These are phyloP conservation scores for Eublepharis macularius DNA, from an alignment of 2,113 vertebrate genomes.

Conservation along the genomic window DNA sequence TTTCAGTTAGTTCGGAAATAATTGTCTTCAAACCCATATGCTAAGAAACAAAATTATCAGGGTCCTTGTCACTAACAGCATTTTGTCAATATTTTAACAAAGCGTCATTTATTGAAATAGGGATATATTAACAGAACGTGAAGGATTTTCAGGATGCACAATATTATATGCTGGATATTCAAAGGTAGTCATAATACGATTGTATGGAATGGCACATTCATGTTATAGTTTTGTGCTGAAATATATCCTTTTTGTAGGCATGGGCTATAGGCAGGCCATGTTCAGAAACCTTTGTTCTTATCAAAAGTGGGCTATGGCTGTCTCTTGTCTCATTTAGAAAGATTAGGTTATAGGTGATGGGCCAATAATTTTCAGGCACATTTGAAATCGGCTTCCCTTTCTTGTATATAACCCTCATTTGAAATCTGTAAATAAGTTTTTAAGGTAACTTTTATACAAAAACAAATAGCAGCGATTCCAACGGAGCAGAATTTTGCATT, in stretches of 20 bases:
- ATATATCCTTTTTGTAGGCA: constrained; percentile 50
- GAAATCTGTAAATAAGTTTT: not conserved
- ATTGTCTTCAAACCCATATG: constrained; percentile 60
- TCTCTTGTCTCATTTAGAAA: constrained; percentile 31
- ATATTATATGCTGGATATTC: not conserved
- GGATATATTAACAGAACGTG: constrained; percentile 54
- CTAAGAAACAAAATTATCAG: constrained; percentile 44
- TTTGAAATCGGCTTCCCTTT: not conserved
- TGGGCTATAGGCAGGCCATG: not conserved
- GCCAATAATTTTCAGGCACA: constrained; percentile 33
- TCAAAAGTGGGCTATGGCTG: constrained; percentile 9
- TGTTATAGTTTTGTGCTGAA: constrained; percentile 54
- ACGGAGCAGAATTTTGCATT: not conserved
- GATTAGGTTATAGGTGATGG: not conserved
- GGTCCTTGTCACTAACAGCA: constrained; percentile 67
- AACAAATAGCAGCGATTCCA: not conserved
- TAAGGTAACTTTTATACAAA: not conserved
- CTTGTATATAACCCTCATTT: not conserved
- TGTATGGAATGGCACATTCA: constrained; percentile 58
- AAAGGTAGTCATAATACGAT: not conserved
- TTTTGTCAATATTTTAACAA: constrained; percentile 68
- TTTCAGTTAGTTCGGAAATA: constrained; percentile 58
- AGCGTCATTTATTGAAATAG: constrained; percentile 65
- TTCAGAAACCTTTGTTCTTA: constrained; percentile 28
- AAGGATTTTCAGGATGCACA: constrained; percentile 58